Evolutionary conservation across 2,797 vertebrate genomes (phyloP), one percentile per base, ranked within the genome.

Genomic region (Rhadinocentrus ornatus): DNA sequence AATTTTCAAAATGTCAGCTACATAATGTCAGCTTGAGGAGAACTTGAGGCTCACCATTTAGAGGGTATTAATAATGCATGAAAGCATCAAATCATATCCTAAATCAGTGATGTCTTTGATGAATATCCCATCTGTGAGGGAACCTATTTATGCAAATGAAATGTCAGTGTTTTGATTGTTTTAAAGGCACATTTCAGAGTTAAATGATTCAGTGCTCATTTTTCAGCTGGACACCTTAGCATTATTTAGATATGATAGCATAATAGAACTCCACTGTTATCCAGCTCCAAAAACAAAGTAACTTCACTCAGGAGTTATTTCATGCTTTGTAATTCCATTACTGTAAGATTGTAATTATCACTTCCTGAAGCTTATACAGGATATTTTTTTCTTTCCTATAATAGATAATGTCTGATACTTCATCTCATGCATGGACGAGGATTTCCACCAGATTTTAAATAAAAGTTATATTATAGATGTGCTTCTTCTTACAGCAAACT

Each of bases 1-100:
- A 20, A 83, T 86, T 86, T 88, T 87, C 58, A 71, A 89, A 92
- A 93, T 89, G 91, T 92, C 90, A 92, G 63, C 16, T 57, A 62
- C 75, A 84, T 73, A 73, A 86, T 79, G 70, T 72, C 63, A 71
- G 77, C 77, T 82, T 18, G 41, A 16, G 76, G 78, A 82, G 73
- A 82, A 82, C 71, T 72, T 63, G 55, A 74, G 66, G 68, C 66
- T 26, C 75, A 69, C 65, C 9, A 34, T 85, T 89, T 75, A 74
- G 78, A 80, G 44, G 73, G 35, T 69, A 62, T 89, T 62, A 77
- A 86, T 88, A 89, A 90, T 89, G 75, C 81, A 85, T 83, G 73
- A 86, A 66, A 50, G 69, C 74, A 83, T 88, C 77, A 74, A 73
- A 87, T 82, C 75, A 74, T 34, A 82, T 75, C 66, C 34, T 41